These are phyloP conservation scores for Harpalus rubripes DNA, from an alignment of 2,888 invertebrate species.

Conservation along the genomic window DNA sequence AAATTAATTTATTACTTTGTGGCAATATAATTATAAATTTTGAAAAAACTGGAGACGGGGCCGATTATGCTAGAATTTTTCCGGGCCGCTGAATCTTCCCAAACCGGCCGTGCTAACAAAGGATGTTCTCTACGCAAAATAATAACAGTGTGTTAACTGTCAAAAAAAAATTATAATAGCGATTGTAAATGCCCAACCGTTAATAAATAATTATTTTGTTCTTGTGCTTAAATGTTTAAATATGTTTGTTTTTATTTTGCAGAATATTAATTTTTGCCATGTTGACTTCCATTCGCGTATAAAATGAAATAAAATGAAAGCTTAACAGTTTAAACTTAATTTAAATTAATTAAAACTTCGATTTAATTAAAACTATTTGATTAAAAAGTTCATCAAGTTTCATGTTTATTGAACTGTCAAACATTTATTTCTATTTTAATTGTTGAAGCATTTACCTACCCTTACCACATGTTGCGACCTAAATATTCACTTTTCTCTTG, in stretches of 20 bases:
- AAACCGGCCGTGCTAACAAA: too few relatives aligned
- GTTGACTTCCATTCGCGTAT: background rate
- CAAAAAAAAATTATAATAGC: too few relatives aligned
- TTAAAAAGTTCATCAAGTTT: background rate
- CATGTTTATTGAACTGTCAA: background rate
- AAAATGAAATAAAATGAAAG: background rate
- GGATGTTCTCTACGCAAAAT: too few relatives aligned
- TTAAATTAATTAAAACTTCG: background rate
- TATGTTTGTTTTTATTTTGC: background rate
- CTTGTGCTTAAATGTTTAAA: too few relatives aligned
- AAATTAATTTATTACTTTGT: too few relatives aligned
- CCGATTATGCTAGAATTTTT: too few relatives aligned
- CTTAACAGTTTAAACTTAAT: background rate
- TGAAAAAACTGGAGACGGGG: too few relatives aligned
- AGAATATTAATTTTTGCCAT: background rate
- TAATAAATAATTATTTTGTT: too few relatives aligned
- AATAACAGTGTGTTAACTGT: too few relatives aligned
- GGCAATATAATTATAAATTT: too few relatives aligned
- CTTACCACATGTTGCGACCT: background rate
- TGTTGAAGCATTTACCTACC: background rate
- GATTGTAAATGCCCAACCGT: too few relatives aligned
- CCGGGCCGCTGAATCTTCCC: too few relatives aligned
- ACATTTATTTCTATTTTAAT: background rate
- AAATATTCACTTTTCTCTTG: background rate
- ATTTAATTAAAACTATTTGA: background rate